phyloP scores from a whole-genome alignment of 2,888 invertebrate species.

The Germaria angustata region DNA sequence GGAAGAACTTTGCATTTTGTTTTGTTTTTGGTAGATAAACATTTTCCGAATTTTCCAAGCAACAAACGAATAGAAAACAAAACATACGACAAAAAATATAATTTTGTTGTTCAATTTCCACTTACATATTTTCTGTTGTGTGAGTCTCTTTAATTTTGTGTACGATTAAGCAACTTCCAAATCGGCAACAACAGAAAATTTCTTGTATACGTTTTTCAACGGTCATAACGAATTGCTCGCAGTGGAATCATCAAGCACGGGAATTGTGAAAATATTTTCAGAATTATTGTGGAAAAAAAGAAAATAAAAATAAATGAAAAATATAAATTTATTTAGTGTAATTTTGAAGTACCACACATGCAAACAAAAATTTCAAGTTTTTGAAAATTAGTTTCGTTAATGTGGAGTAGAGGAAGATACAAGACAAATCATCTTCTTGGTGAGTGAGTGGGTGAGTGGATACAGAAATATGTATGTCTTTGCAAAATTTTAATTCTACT shows the following conservation, averaged over 20 bases:
- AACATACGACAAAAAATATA: background rate
- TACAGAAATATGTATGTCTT: background rate
- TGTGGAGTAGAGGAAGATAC: background rate
- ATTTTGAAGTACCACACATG: background rate
- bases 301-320: background rate
- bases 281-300: conserved; percentile 30
- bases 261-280: conserved; percentile 22
- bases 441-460: conserved; percentile 43
- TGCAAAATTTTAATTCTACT: background rate
- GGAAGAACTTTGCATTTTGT: conserved; percentile 31
- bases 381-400: background rate
- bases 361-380: background rate
- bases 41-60: conserved; percentile 59
- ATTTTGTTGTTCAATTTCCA: conserved; percentile 30
- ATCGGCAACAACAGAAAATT: conserved; percentile 69
- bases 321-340: background rate
- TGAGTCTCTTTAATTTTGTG: conserved; percentile 38
- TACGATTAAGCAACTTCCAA: conserved; percentile 68
- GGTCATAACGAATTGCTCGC: conserved; percentile 61
- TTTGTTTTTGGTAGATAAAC: conserved; percentile 38
- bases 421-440: conserved; percentile 7
- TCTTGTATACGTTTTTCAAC: conserved; percentile 69
- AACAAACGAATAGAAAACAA: conserved; percentile 30
- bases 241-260: conserved; percentile 37
- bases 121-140: conserved; percentile 16